Evolutionary conservation across 2,113 vertebrate genomes (phyloP), one percentile per base, ranked within the genome.

Genomic region (Shinisaurus crocodilurus): DNA sequence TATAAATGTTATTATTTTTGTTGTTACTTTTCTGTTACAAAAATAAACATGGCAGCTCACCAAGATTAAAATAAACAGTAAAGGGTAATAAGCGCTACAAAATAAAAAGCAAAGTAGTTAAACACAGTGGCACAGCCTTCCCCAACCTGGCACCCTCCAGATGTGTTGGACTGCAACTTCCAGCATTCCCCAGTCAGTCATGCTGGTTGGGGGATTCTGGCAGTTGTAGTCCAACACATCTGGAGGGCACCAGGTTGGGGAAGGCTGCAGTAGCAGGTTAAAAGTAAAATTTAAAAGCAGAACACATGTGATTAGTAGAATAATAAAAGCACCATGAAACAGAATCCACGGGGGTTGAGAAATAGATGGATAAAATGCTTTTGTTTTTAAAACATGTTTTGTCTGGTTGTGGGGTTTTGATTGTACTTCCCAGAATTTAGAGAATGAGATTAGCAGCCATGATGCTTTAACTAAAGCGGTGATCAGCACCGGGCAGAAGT

Each of bases 361-460:
- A 25, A 76, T 1, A 83, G 6, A 76, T 20, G 29, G 74, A 79
- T 74, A 88, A 92, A 92, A 88, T n/a, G 34, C 48, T 88, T 29
- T 1, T 1, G 16, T 37, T 1, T 1, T 40, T 23, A 27, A 15
- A 92, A 70, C 65, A 2, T n/a, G 88, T 86, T 63, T 77, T 5
- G 0, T 65, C 10, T 90, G 5, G 60, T 63, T 63, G 18, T 63
- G 60, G 20, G 6, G 6, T 50, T 20, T 63, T 27, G 63, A 90
- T 40, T 74, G 40, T 77, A 88, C 37, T 89, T 90, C 48, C 3
- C 93, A 99, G 99, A 98, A 96, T 89, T 75, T 98, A 93, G 97
- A 98, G 96, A 97, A 97, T 85, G 98, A 99, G 93, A 97, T 98
- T 82, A 97, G 90, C 34, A 96, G 97, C 90, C 98, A 97, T 6